Evolutionary conservation across 1,140 invertebrate species (phyloP).

Genomic region (Hermetia illucens): DNA sequence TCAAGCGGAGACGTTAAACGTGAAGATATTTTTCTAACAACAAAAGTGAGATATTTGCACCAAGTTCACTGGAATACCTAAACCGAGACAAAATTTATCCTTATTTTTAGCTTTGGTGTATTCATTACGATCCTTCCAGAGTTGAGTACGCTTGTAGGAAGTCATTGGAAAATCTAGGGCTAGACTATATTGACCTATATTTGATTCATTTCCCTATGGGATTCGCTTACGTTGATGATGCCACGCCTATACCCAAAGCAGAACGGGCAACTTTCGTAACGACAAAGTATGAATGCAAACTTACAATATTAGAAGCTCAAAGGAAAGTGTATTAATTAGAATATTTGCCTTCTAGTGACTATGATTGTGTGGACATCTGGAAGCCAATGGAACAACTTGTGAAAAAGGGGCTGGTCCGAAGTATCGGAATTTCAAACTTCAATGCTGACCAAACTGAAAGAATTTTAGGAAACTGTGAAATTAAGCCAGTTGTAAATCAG

Average conservation of each 20-base stretch:
- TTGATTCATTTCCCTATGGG: conserved; percentile 51
- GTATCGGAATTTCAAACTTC: conserved; percentile 80
- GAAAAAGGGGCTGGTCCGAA: conserved; percentile 48
- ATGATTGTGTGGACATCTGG: conserved; percentile 78
- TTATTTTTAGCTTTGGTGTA: conserved; percentile 30
- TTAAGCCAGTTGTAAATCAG: conserved; percentile 63
- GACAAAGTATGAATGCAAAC: not conserved
- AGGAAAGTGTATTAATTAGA: not conserved
- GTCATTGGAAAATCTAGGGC: conserved; percentile 40
- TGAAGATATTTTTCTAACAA: conserved; percentile 53
- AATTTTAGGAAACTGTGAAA: conserved; percentile 43
- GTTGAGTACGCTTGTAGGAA: conserved; percentile 15
- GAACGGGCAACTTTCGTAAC: conserved; percentile 6
- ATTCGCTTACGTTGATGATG: not conserved
- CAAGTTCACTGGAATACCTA: too few relatives aligned
- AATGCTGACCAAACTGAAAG: conserved; percentile 63
- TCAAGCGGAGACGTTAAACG: conserved; percentile 46
- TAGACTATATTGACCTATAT: conserved; percentile 69
- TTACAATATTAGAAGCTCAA: not conserved
- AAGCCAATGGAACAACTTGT: conserved; percentile 66
- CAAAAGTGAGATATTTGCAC: conserved; percentile 39
- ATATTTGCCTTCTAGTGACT: conserved; percentile 26
- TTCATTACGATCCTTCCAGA: conserved; percentile 7
- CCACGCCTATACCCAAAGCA: too few relatives aligned
- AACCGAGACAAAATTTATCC: conserved; percentile 23